Evolutionary conservation across 2,888 invertebrate genomes (phyloP).

Genomic region (Pseudococcus jackbeardsleyi): DNA sequence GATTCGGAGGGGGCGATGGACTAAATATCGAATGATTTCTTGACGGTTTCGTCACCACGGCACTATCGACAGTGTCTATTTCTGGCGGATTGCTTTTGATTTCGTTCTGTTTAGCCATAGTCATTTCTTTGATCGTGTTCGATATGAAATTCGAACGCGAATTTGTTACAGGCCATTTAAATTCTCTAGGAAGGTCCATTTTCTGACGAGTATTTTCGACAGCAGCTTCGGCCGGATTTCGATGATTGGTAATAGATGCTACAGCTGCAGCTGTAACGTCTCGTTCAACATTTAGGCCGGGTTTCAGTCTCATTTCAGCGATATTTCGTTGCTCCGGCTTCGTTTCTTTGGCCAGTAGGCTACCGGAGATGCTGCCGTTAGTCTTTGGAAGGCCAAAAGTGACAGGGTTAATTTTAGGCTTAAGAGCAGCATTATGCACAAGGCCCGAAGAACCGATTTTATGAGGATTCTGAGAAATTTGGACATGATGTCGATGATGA

Average conservation of each 20-base stretch:
- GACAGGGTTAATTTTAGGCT: neutral
- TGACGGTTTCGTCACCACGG: neutral
- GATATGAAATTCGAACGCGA: conserved; percentile 66
- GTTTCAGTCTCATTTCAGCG: neutral
- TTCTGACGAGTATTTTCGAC: conserved; percentile 2
- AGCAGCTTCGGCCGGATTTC: neutral
- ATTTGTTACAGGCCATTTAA: neutral
- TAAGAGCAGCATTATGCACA: neutral
- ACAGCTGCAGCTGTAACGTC: neutral
- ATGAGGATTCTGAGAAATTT: neutral
- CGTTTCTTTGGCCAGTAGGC: neutral
- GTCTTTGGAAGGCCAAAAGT: neutral
- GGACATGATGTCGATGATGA: neutral
- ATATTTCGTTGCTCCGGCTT: neutral
- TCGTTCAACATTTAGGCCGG: neutral
- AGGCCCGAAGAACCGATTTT: neutral
- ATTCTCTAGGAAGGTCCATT: neutral
- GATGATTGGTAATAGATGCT: neutral
- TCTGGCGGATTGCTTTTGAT: neutral
- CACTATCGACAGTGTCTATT: neutral
- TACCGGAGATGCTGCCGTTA: neutral
- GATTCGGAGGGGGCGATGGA: conserved; percentile 24
- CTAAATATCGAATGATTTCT: conserved; percentile 62
- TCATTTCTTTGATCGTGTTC: conserved; percentile 67
- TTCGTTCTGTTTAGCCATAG: conserved; percentile 67